phyloP scores from a whole-genome alignment of 2,113 vertebrate genomes.

The Mustela lutreola region DNA sequence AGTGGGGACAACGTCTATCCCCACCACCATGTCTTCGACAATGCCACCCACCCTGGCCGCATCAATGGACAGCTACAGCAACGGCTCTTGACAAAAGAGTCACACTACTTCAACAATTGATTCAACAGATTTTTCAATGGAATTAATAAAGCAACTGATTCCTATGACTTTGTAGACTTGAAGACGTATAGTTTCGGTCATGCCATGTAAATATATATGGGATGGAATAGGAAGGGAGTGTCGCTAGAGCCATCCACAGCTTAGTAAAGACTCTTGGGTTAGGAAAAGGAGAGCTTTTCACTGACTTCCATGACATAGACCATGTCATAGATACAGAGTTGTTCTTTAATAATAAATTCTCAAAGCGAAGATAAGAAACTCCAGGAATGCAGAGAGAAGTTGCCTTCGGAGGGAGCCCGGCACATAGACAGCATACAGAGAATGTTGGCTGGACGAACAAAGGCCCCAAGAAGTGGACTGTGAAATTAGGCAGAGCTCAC shows the following conservation, averaged over 20 bases:
- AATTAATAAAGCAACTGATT: background rate
- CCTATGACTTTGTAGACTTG: background rate
- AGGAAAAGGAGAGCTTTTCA: background rate
- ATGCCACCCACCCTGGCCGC: background rate
- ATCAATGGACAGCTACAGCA: fast-evolving
- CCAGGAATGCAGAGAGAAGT: background rate
- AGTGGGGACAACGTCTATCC: no score
- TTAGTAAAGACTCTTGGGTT: background rate
- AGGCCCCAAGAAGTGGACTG: background rate
- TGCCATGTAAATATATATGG: background rate
- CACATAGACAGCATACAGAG: no score
- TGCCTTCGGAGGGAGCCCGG: background rate
- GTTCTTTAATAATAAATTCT: background rate
- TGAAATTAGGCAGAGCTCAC: background rate
- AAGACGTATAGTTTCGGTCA: background rate
- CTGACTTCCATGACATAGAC: background rate
- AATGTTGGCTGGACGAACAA: background rate
- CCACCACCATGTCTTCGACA: background rate
- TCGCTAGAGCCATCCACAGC: background rate
- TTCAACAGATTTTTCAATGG: background rate
- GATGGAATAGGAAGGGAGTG: background rate
- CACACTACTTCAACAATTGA: background rate
- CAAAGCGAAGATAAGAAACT: background rate
- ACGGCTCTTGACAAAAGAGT: background rate
- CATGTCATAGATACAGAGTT: background rate